Evolutionary conservation across 1,140 invertebrate species (phyloP).

Genomic region (Diprion similis): DNA sequence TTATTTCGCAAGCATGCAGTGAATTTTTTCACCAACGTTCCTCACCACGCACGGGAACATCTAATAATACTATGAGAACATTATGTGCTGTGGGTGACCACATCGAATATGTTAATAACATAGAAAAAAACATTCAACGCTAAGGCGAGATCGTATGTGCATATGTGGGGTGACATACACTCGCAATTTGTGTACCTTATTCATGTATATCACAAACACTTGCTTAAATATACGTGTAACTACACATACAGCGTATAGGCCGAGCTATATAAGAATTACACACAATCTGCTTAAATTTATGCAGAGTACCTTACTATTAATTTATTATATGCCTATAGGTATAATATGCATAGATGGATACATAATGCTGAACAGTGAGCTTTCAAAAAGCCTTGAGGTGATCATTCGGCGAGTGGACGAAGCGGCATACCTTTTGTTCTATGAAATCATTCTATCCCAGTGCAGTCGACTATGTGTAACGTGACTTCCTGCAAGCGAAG

Average conservation of each 20-base stretch:
- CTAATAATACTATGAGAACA: conserved; percentile 2
- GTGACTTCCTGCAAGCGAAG: neutral
- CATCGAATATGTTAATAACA: neutral
- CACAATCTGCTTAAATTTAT: conserved; percentile 1
- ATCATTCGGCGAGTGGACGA: neutral
- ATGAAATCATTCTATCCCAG: conserved; percentile 3
- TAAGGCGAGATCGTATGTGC: too few species aligned
- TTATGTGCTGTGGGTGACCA: neutral
- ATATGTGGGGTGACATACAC: too few species aligned
- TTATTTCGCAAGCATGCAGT: conserved; percentile 2
- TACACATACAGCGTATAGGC: neutral
- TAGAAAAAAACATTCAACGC: too few species aligned
- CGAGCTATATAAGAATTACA: neutral
- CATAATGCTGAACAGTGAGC: neutral
- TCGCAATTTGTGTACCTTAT: neutral
- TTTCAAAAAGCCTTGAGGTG: conserved; percentile 1
- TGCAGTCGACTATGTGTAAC: neutral
- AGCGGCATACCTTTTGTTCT: conserved; percentile 2
- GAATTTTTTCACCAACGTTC: neutral
- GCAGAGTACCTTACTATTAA: neutral
- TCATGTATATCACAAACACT: too few species aligned
- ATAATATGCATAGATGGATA: too few species aligned
- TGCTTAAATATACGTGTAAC: neutral
- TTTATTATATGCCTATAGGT: neutral
- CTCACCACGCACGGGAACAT: neutral